These are phyloP conservation scores for Solea senegalensis DNA, from an alignment of 2,113 vertebrate species.

Conservation along the genomic window DNA sequence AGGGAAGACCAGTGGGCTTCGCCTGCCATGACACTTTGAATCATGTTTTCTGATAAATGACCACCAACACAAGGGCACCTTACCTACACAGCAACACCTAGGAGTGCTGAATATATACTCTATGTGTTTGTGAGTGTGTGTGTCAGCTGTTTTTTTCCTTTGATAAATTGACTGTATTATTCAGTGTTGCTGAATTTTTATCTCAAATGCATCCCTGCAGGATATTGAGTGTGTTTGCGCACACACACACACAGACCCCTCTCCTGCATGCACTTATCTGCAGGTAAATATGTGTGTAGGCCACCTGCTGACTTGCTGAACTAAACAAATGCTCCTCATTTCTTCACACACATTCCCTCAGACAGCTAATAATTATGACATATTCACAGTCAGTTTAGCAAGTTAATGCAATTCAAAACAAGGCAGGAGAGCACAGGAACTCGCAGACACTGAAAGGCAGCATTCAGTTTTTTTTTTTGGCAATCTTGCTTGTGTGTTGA, in stretches of 20 bases:
- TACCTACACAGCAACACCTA: conserved; percentile 36
- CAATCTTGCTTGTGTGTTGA: background rate
- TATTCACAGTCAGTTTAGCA: conserved; percentile 14
- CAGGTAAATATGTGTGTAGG: conserved; percentile 33
- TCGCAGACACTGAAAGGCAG: conserved; percentile 1
- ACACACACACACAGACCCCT: background rate
- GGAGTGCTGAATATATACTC: conserved; percentile 28
- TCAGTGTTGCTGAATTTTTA: conserved; percentile 67
- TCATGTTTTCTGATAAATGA: conserved; percentile 65
- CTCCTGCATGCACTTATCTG: conserved; percentile 2
- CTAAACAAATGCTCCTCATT: conserved; percentile 2
- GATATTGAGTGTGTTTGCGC: conserved; percentile 29
- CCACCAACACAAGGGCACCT: conserved; percentile 68
- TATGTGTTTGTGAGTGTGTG: background rate
- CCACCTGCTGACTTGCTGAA: conserved; percentile 37
- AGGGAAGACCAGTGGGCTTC: conserved; percentile 21
- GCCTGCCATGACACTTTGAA: conserved; percentile 47
- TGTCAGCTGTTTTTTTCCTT: conserved; percentile 31
- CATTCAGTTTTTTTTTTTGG: background rate
- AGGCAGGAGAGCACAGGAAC: background rate
- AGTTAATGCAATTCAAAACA: conserved; percentile 28
- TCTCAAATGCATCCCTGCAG: conserved; percentile 65
- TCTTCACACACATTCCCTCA: conserved; percentile 3
- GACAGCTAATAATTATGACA: conserved; percentile 24
- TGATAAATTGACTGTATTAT: conserved; percentile 72